Evolutionary conservation across 2,888 invertebrate genomes (phyloP), one percentile per base, ranked within the genome.

Genomic region (Gymnocheta viridis): DNA sequence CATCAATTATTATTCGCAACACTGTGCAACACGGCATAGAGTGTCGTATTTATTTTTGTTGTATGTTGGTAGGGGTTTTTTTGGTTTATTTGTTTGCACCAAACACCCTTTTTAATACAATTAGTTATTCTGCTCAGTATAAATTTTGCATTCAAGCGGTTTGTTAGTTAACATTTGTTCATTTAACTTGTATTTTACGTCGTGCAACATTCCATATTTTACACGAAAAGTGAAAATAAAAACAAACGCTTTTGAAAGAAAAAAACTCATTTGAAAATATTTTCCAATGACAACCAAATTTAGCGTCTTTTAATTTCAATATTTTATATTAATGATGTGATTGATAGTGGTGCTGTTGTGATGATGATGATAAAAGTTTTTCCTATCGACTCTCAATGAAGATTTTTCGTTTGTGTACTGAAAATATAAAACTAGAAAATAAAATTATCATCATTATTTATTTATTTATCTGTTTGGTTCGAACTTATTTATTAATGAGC

Each of bases 71-170:
- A n/a, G n/a, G n/a, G 10, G n/a, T 79, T 19, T 44, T 64, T 54
- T 17, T 51, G 24, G 74, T 54, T 6, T 60, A 10, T 35, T 58
- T 54, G n/a, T 24, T 56, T 44, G 6, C 6, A 64, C 14, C 66
- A 70, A 84, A 84, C 73, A 84, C 77, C 69, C 77, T 81, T 84
- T 73, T 78, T 84, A 84, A 84, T 84, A 84, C 81, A 84, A 84
- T 84, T 84, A 84, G 84, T 81, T 81, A 78, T 81, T 78, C 69
- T 41, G 72, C 14, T 84, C 81, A 84, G 84, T 78, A 81, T 56
- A 64, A 73, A 69, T 78, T 81, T 81, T 81, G 58, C 81, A 77
- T 78, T 72, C 84, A 77, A 77, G 22, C 84, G 73, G 84, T 54
- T 80, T 80, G 83, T 84, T 72, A 84, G 77, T 84, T 73, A n/a